These are phyloP conservation scores for Troglohyphantes excavatus DNA, from an alignment of 2,888 invertebrate species.

Conservation along the genomic window DNA sequence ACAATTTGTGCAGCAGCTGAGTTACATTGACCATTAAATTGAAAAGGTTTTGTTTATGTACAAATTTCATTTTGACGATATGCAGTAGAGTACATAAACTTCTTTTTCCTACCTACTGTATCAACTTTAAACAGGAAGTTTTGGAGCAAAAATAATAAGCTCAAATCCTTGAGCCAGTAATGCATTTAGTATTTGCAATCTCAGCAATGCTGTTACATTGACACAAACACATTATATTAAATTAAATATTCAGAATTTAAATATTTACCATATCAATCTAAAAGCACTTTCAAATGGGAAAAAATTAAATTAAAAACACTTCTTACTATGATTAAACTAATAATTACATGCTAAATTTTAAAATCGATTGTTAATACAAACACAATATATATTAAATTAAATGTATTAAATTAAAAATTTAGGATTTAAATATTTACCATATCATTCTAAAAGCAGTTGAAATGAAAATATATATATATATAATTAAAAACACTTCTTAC, in stretches of 20 bases:
- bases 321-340: too few relatives aligned
- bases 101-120: neutral
- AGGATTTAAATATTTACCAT: too few relatives aligned
- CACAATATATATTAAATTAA: too few relatives aligned
- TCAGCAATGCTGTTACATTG: neutral
- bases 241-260: too few relatives aligned
- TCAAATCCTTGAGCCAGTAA: neutral
- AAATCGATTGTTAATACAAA: too few relatives aligned
- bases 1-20: constrained; percentile 48
- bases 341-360: too few relatives aligned
- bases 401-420: too few relatives aligned
- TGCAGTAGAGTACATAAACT: constrained; percentile 9
- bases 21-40: neutral
- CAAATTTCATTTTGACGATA: constrained; percentile 13
- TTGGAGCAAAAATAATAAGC: neutral
- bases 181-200: neutral
- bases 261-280: too few relatives aligned
- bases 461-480: neutral
- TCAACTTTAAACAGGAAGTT: neutral
- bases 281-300: too few relatives aligned
- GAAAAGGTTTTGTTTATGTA: neutral
- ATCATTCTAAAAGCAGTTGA: too few relatives aligned
- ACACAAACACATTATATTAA: neutral
- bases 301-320: too few relatives aligned
- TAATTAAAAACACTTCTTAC: neutral